These are phyloP conservation scores for Tetramorium bicarinatum DNA, from an alignment of 2,888 invertebrate species.

Conservation along the genomic window DNA sequence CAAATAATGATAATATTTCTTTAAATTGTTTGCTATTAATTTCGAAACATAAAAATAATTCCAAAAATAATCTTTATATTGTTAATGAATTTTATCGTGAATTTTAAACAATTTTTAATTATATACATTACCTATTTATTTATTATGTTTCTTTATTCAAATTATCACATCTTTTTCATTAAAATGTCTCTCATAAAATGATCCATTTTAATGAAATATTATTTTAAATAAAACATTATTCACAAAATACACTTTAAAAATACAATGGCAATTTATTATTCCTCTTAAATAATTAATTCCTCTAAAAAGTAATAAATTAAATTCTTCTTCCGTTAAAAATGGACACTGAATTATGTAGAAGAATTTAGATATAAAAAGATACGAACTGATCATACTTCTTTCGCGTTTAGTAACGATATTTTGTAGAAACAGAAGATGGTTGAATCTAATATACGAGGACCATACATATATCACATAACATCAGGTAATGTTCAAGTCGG, in stretches of 20 bases:
- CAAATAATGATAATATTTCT: neutral
- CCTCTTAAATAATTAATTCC: too few relatives aligned
- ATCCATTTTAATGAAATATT: neutral
- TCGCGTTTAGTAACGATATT: neutral
- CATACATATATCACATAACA: neutral
- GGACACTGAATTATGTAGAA: neutral
- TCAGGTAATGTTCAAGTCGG: slow-evolving; percentile 19
- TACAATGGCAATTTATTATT: neutral
- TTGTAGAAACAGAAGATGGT: neutral
- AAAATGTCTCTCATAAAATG: neutral
- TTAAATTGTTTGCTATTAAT: neutral
- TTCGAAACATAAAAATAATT: neutral
- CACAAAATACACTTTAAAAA: neutral
- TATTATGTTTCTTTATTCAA: neutral
- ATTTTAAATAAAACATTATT: neutral
- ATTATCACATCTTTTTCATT: neutral
- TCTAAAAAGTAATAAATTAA: too few relatives aligned
- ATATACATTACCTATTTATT: neutral
- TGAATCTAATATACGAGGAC: neutral
- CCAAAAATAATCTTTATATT: neutral
- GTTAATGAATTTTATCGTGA: too few relatives aligned
- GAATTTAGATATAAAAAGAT: neutral
- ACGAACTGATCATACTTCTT: neutral
- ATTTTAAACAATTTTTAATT: neutral
- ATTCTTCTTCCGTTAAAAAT: neutral